A percentile compares a stretch with the other conserved stretches of the same genome.
Conservation (phyloP, 2,888 invertebrate genomes). For the Iselma pallidipennis region DNA sequence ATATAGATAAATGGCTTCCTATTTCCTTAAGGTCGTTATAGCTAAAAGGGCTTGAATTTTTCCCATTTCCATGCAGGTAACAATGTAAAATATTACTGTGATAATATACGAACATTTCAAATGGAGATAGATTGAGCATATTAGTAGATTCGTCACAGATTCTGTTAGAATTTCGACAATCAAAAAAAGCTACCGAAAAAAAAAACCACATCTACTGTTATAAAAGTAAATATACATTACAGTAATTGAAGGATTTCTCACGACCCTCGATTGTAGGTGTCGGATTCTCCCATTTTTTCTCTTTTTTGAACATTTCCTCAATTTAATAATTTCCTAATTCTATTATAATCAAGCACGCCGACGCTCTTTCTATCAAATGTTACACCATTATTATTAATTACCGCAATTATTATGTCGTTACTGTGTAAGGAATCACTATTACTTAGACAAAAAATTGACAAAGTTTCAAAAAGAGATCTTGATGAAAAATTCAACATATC, state of each 20-base stretch:
- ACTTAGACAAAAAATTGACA: too few species aligned
- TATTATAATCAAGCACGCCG: constrained; percentile 33
- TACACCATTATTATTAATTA: background rate
- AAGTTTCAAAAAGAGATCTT: background rate
- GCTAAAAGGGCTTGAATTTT: constrained; percentile 40
- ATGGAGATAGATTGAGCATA: constrained; percentile 13
- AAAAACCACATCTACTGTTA: constrained; percentile 3
- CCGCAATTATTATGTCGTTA: background rate
- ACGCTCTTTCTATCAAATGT: constrained; percentile 12
- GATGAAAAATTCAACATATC: background rate
- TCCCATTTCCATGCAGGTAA: constrained; percentile 44
- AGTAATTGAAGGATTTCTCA: constrained; percentile 34
- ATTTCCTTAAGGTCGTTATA: constrained; percentile 49
- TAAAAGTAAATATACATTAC: background rate
- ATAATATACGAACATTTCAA: constrained; percentile 27
- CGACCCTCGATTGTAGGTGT: constrained; percentile 36
- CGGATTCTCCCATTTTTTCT: constrained; percentile 33
- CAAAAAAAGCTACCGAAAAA: background rate
- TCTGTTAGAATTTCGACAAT: background rate
- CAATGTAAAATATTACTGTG: constrained; percentile 45
- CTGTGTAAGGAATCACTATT: too few species aligned
- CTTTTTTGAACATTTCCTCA: constrained; percentile 40
- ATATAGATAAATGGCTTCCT: constrained; percentile 47
- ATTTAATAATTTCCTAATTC: constrained; percentile 42
- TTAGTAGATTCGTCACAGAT: background rate